Evolutionary conservation across 2,113 vertebrate species (phyloP), one percentile per base, ranked within the genome.

Genomic region (Epinephelus fuscoguttatus): DNA sequence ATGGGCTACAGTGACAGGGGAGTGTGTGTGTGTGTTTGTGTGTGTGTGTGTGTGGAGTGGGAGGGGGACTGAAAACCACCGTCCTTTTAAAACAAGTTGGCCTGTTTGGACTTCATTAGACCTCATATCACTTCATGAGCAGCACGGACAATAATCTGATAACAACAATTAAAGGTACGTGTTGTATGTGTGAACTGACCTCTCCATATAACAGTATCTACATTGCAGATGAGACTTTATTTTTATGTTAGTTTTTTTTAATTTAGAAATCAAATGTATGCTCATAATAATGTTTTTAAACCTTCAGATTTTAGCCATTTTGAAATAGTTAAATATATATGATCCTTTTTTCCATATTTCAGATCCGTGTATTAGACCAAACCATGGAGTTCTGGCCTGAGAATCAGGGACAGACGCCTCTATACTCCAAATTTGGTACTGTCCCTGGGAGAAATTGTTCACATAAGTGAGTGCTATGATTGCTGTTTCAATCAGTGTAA

Each of bases 381-480:
- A 86, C 80, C 74, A 95, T 95, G 95, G 94, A 93, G 45, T 90
- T 84, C 77, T 94, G 94, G 93, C 60, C 89, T 59, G 90, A 90
- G 45, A 86, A 82, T 89, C 87, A 91, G 83, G 82, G 84, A 13
- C 89, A 90, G 13, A 69, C 79, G 12, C 60, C 92, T 70, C 37
- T 76, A 8, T 88, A 93, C 81, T 75, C 79, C 57, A 94, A 87
- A 86, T 94, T 75, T 83, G 88, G 84, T 52, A 94, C 93, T 19
- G 47, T 94, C 82, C 92, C 93, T 86, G 86, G 90, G 55, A 91
- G 88, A 82, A 90, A 79, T 57, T 90, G 33, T 62, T 18, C 92
- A 85, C 88, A 93, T 33, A 86, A 50, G 94, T 92, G 49, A 91
- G 91, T 84, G 14, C 6, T 49, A 21, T 80, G 19, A 45, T 56